Evolutionary conservation across 2,113 vertebrate genomes (phyloP).

Genomic region (Epinephelus fuscoguttatus): DNA sequence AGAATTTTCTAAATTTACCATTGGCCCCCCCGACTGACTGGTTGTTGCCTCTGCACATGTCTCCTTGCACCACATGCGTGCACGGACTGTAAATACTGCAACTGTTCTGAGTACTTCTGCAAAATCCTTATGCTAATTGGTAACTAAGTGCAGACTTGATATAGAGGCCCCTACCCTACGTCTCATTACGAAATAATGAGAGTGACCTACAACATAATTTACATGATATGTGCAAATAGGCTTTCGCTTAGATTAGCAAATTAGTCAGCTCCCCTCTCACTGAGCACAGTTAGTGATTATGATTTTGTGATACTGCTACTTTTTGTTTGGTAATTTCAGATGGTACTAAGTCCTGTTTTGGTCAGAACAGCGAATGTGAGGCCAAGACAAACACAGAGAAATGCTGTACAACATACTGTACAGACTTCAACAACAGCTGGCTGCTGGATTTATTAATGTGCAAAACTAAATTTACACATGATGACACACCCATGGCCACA

Average conservation of each 20-base stretch:
- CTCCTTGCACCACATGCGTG: not conserved
- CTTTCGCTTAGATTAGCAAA: constrained; percentile 28
- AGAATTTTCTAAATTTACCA: too few relatives aligned
- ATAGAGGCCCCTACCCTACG: not conserved
- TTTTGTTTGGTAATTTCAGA: constrained; percentile 1
- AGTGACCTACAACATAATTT: constrained; percentile 49
- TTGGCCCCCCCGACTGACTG: too few relatives aligned
- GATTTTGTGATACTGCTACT: not conserved
- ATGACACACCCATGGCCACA: constrained; percentile 8
- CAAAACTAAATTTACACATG: constrained; percentile 36
- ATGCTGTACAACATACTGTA: constrained; percentile 3
- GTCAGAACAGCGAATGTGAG: not conserved
- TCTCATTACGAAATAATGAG: constrained; percentile 60
- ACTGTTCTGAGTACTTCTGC: not conserved
- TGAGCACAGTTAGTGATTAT: not conserved
- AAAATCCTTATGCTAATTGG: constrained; percentile 25
- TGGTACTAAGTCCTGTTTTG: not conserved
- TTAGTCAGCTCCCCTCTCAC: not conserved
- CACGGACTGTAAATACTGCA: not conserved
- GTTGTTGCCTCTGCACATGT: not conserved
- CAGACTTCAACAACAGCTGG: constrained; percentile 25
- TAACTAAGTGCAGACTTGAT: constrained; percentile 11
- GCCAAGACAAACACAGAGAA: not conserved
- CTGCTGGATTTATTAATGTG: constrained; percentile 35
- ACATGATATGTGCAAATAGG: constrained; percentile 42